A percentile compares a stretch with the other conserved stretches of the same genome.
phyloP scores from a whole-genome alignment of 2,888 invertebrate species.

The Kryphioiulus occultus region DNA sequence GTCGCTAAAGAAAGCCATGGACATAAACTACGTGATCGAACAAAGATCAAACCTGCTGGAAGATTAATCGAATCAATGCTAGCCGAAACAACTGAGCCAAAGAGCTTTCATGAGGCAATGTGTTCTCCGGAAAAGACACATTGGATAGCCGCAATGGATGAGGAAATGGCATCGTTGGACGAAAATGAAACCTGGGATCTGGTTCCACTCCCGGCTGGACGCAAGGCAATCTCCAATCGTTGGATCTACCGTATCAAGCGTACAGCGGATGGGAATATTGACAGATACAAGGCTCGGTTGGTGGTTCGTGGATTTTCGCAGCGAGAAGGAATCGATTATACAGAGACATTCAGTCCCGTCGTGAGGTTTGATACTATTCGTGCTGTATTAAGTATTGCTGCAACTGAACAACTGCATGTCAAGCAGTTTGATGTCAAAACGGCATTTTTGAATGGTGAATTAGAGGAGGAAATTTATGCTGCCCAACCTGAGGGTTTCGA shows the following conservation, averaged over 20 bases:
- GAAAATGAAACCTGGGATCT: background rate
- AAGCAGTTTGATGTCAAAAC: conserved; percentile 55
- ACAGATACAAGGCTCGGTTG: background rate
- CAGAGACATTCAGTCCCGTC: background rate
- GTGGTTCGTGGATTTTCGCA: background rate
- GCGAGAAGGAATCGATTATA: background rate
- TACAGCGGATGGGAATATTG: background rate
- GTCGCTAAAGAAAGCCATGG: background rate
- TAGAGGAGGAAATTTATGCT: conserved; percentile 55
- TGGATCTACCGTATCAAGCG: background rate
- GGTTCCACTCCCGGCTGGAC: background rate
- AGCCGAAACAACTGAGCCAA: background rate
- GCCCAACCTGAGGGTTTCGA: conserved; percentile 55
- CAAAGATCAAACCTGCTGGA: background rate
- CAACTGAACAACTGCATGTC: conserved; percentile 47
- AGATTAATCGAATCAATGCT: background rate
- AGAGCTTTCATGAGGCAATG: background rate
- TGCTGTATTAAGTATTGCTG: conserved; percentile 51
- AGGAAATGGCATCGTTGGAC: background rate
- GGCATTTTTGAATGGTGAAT: conserved; percentile 54
- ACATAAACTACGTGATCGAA: background rate
- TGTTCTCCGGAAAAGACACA: background rate
- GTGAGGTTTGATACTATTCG: background rate
- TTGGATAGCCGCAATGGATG: background rate
- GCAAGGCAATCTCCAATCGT: background rate